Conservation (phyloP, 2,888 invertebrate genomes). For the Poecilobothrus nobilitatus region DNA sequence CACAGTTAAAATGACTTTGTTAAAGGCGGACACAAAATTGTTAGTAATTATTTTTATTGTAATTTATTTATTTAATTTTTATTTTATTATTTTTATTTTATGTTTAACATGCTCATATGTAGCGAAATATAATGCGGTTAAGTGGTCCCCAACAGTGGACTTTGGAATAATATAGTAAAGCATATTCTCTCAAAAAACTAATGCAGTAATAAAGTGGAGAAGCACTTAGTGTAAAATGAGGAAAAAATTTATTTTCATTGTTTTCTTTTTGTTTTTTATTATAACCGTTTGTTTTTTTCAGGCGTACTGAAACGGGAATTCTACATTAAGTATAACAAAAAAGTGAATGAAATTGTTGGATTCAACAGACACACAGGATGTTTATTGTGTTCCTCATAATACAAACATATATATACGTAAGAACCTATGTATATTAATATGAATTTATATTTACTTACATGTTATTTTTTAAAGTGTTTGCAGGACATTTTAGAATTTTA, state of each 20-base stretch:
- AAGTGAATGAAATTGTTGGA: not conserved
- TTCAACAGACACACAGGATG: not conserved
- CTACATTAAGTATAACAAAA: not conserved
- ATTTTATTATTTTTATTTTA: not conserved
- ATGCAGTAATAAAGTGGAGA: too few species aligned
- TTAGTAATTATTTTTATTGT: conserved; percentile 6
- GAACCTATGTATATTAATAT: too few species aligned
- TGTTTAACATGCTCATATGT: not conserved
- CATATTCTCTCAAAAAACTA: not conserved
- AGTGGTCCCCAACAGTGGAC: conserved; percentile 3
- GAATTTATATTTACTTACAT: too few species aligned
- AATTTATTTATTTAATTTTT: conserved; percentile 4
- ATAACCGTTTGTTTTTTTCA: too few species aligned
- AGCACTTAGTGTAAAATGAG: not conserved
- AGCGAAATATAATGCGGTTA: conserved; percentile 1
- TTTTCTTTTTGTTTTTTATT: too few species aligned
- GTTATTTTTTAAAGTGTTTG: not conserved
- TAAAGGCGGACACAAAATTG: conserved; percentile 6
- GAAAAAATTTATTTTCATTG: not conserved
- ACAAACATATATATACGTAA: not conserved
- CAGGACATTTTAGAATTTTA: not conserved
- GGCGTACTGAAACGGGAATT: too few species aligned
- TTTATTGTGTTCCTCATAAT: not conserved
- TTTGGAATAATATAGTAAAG: not conserved
- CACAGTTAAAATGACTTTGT: conserved; percentile 5